Conservation (phyloP, 1,140 invertebrate species). For the Drosophila equinoxialis region DNA sequence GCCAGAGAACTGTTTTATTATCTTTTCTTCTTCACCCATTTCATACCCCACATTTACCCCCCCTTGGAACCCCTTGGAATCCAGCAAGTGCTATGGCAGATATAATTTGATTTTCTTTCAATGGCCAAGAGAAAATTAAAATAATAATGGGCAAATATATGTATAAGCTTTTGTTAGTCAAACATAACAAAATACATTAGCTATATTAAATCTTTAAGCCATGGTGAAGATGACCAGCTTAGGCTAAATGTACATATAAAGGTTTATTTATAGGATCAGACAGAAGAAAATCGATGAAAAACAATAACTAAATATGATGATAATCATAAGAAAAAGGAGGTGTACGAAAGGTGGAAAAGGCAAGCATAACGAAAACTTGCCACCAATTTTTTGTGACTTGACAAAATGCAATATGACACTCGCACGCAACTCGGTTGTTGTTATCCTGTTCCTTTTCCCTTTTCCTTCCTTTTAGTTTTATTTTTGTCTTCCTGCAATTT, state of each 20-base stretch:
- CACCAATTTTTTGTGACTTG: constrained; percentile 25
- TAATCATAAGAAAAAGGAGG: not conserved
- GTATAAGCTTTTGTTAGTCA: not conserved
- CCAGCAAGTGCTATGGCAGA: constrained; percentile 34
- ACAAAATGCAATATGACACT: constrained; percentile 64
- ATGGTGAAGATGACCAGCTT: not conserved
- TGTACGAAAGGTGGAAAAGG: not conserved
- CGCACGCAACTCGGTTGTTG: constrained; percentile 37
- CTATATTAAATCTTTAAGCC: constrained; percentile 5
- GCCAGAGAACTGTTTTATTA: constrained; percentile 51
- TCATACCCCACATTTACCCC: not conserved
- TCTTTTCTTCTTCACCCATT: constrained; percentile 30
- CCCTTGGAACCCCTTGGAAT: constrained; percentile 15
- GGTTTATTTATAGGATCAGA: not conserved
- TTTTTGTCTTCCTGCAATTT: constrained; percentile 44
- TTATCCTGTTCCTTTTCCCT: not conserved
- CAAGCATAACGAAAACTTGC: not conserved
- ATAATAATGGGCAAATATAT: constrained; percentile 12
- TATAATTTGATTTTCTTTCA: constrained; percentile 15
- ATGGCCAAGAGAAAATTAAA: constrained; percentile 11
- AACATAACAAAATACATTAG: constrained; percentile 9
- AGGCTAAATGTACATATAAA: not conserved
- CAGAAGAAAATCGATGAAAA: constrained; percentile 2
- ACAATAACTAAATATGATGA: constrained; percentile 12
- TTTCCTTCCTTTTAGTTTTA: not conserved